Conservation (phyloP, 2,113 vertebrate genomes). For the Climacteris rufus region DNA sequence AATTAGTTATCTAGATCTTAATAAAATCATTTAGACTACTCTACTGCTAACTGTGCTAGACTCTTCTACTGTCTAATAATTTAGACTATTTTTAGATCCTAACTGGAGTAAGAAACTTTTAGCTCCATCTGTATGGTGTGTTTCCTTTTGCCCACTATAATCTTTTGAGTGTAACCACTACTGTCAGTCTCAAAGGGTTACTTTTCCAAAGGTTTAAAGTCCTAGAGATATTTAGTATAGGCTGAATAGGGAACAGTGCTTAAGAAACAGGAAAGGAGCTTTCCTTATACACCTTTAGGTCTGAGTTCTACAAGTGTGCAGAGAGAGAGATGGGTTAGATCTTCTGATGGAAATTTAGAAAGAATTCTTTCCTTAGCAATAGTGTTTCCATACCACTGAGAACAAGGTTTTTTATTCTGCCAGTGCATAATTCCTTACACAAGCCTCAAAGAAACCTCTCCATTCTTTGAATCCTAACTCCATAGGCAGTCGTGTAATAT, state of each 20-base stretch:
- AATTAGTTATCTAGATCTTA: not conserved
- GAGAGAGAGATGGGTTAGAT: not conserved
- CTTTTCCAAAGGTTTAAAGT: not conserved
- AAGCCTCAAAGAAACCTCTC: not conserved
- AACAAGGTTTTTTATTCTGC: not conserved
- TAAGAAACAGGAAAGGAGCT: not conserved
- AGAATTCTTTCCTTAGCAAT: not conserved
- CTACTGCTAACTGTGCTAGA: not conserved
- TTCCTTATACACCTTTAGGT: not conserved
- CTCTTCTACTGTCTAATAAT: not conserved
- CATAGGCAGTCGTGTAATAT: not conserved
- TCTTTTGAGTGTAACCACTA: not conserved
- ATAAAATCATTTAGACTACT: not conserved
- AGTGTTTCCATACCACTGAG: not conserved
- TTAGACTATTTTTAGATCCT: not conserved
- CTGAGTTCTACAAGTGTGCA: not conserved
- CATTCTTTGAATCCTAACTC: not conserved
- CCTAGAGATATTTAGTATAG: not conserved
- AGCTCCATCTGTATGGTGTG: rapidly evolving
- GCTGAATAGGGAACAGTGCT: not conserved
- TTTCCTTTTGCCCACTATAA: not conserved
- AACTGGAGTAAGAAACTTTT: not conserved
- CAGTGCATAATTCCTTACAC: not conserved
- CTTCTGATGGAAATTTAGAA: not conserved
- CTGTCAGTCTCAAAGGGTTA: not conserved